Evolutionary conservation across 2,113 vertebrate species (phyloP).

Genomic region (Tachysurus vachellii): DNA sequence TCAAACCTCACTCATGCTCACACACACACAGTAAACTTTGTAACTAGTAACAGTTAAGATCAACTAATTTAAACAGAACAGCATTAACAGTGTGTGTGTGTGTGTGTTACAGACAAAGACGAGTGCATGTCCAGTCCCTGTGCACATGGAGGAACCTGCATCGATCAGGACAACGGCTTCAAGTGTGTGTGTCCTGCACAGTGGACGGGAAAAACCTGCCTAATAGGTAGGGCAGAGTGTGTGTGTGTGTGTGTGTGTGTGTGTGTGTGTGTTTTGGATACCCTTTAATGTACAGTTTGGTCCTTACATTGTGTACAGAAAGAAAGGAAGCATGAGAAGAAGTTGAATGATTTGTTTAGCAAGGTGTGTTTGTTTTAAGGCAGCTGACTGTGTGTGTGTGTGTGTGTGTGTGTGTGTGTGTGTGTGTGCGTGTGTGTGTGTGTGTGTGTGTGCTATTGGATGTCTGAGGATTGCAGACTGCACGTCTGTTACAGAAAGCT

Average conservation of each 20-base stretch:
- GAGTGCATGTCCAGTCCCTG: constrained; percentile 90
- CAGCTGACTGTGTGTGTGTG: background rate
- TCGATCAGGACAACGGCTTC: constrained; percentile 86
- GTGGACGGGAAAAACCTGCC: constrained; percentile 92
- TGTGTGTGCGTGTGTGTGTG: background rate
- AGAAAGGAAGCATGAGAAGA: background rate
- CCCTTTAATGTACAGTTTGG: background rate
- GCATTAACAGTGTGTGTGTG: background rate
- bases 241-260: background rate
- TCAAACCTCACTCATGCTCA: background rate
- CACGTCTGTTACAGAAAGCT: constrained; percentile 46
- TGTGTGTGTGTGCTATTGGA: constrained; percentile 10
- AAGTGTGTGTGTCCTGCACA: constrained; percentile 89
- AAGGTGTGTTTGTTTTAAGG: background rate
- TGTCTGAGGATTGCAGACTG: constrained; percentile 10
- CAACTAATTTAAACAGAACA: background rate
- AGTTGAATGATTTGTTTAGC: constrained; percentile 37
- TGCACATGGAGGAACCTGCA: constrained; percentile 86
- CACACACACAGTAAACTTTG: background rate
- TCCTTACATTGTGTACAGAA: background rate
- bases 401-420: background rate
- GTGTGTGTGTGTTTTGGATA: background rate
- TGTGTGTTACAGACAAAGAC: constrained; percentile 80
- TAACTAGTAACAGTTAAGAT: background rate
- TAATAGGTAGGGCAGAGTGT: constrained; percentile 79